Conservation (phyloP, 1,140 invertebrate genomes). For the Euschistus heros region DNA sequence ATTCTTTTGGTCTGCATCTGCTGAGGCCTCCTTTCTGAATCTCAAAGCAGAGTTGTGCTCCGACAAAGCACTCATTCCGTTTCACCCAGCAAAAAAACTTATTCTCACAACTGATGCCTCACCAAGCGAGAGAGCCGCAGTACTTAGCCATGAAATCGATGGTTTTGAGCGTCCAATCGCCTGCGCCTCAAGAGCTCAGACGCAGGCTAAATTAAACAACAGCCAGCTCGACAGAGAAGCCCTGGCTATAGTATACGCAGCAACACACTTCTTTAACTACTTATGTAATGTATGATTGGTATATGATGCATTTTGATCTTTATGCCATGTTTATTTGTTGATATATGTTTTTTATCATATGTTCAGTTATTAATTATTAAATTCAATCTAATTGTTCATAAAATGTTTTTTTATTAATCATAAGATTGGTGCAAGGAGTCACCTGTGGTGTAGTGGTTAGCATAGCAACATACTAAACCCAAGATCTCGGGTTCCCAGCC, state of each 20-base stretch:
- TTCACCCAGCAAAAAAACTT: constrained; percentile 24
- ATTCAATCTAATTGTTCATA: no score
- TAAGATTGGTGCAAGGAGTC: no score
- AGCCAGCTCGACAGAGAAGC: constrained; percentile 40
- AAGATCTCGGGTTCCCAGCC: no score
- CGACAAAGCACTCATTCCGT: constrained; percentile 38
- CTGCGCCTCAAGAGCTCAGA: constrained; percentile 37
- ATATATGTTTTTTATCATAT: no score
- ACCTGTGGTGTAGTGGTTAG: no score
- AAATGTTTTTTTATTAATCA: no score
- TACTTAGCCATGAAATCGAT: no score
- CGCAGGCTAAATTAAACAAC: constrained; percentile 36
- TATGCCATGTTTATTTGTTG: no score
- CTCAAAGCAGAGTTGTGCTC: constrained; percentile 35
- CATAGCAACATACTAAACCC: no score
- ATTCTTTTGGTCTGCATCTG: constrained; percentile 29
- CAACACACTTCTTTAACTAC: neutral
- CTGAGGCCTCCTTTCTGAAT: constrained; percentile 35
- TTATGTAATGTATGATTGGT: neutral
- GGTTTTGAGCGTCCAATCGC: constrained; percentile 33
- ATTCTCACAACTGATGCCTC: constrained; percentile 21
- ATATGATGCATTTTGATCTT: no score
- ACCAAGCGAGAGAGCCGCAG: no score
- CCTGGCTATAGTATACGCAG: constrained; percentile 35
- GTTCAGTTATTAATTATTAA: no score